phyloP scores from a whole-genome alignment of 2,888 invertebrate species.

The Lutraria lutraria region DNA sequence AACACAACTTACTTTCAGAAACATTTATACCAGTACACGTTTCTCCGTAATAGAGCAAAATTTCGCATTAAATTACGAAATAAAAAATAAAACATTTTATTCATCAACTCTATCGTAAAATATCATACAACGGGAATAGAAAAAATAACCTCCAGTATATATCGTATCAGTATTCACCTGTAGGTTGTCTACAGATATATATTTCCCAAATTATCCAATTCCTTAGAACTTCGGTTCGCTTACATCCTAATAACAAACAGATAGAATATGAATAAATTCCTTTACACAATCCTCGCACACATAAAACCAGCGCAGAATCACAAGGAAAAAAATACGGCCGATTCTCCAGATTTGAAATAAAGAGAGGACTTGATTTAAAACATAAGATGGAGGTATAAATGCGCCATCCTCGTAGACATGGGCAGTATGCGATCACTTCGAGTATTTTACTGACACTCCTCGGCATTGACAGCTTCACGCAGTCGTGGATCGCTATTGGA shows the following conservation, averaged over 20 bases:
- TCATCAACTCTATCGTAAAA: neutral
- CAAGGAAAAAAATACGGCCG: constrained; percentile 24
- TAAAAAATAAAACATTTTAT: constrained; percentile 10
- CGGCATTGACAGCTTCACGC: constrained; percentile 39
- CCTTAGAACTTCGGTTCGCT: constrained; percentile 3
- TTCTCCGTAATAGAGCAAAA: neutral
- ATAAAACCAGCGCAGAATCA: constrained; percentile 28
- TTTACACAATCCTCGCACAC: neutral
- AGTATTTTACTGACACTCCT: constrained; percentile 29
- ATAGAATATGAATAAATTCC: constrained; percentile 3
- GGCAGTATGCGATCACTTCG: constrained; percentile 6
- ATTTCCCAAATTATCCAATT: neutral
- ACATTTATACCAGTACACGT: neutral
- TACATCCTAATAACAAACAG: constrained; percentile 36
- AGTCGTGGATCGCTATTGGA: constrained; percentile 21
- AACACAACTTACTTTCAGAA: neutral
- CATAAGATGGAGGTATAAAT: neutral
- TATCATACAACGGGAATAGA: neutral
- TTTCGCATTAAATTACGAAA: constrained; percentile 7
- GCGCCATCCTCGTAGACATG: neutral
- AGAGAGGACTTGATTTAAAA: neutral
- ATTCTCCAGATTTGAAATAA: constrained; percentile 35
- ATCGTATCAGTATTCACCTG: constrained; percentile 18
- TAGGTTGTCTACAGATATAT: neutral
- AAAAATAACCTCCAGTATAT: neutral